A percentile compares a stretch with the other conserved stretches of the same genome.
These are phyloP conservation scores for Cyphomyrus discorhynchus DNA, from an alignment of 2,113 vertebrate species.

Conservation along the genomic window DNA sequence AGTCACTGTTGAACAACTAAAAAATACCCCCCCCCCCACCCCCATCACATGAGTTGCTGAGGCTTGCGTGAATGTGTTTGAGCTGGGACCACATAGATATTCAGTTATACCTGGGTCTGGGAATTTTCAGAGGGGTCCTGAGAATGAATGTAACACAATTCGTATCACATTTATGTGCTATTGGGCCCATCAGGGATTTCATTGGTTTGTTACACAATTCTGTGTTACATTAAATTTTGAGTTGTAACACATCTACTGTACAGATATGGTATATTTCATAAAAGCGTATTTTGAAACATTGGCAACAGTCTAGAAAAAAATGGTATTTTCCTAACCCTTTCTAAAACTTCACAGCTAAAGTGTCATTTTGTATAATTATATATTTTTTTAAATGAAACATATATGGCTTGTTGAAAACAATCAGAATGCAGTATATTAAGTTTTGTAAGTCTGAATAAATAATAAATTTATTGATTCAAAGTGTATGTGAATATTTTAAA, in stretches of 20 bases:
- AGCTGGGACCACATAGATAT: background rate
- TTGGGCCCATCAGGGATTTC: background rate
- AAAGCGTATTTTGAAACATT: background rate
- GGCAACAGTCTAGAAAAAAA: background rate
- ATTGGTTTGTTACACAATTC: background rate
- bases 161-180: background rate
- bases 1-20: slow-evolving; percentile 63
- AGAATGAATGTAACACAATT: background rate
- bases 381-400: background rate
- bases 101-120: background rate
- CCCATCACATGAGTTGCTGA: background rate
- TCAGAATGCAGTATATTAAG: background rate
- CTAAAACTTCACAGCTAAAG: background rate
- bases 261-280: background rate
- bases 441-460: background rate
- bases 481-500: background rate
- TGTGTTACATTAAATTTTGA: background rate
- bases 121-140: background rate
- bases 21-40: background rate
- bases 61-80: background rate
- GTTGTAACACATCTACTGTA: background rate
- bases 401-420: background rate
- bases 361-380: background rate
- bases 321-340: background rate
- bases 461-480: background rate